Evolutionary conservation across 37 sponge, comb jelly and placozoan species (phyloP), one percentile per base, ranked within the genome.

Genomic region (Ephydatia muelleri): DNA sequence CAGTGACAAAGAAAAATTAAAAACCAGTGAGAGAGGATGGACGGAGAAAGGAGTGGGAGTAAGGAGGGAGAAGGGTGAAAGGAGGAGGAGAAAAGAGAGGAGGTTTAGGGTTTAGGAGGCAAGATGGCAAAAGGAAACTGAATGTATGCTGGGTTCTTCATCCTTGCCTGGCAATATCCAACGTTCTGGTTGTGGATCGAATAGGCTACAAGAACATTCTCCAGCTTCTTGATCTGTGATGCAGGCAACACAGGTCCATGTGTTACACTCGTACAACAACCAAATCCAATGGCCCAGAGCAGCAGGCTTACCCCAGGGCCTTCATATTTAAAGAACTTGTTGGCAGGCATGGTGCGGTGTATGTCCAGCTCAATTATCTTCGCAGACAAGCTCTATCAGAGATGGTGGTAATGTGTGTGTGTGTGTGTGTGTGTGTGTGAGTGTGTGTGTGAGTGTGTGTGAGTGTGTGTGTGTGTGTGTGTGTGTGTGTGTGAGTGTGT

Each of bases 131-230:
- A 72, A 73, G 31, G 14, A 73, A 80, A 43, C 21, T 72, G 27
- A 30, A 11, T 12, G 26, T 2, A 49, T 26, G 26, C 39, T 49
- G 31, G 48, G 35, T 13, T 22, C 5, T 16, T 67, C 8, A 65
- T n/a, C 73, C 57, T 0, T 90, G 85, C 92, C 88, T 91, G 92
- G 28, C 87, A 85, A 40, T 91, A 91, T 27, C 92, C 92, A 69
- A 91, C 70, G 2, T 91, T 79, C 32, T 70, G 70, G 78, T 84
- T 83, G 72, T 91, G 92, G 13, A 74, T 38, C 21, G 82, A 78
- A 82, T 73, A 88, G 23, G 89, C 85, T 23, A 67, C 30, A n/a
- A 88, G 76, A 2, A 92, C 83, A 27, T 82, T 81, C 43, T 80
- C 70, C 19, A 92, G 76, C 79, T 88, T 83, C 3, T 38, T 34